phyloP scores from a whole-genome alignment of 2,113 vertebrate genomes.

The Dicentrarchus labrax region DNA sequence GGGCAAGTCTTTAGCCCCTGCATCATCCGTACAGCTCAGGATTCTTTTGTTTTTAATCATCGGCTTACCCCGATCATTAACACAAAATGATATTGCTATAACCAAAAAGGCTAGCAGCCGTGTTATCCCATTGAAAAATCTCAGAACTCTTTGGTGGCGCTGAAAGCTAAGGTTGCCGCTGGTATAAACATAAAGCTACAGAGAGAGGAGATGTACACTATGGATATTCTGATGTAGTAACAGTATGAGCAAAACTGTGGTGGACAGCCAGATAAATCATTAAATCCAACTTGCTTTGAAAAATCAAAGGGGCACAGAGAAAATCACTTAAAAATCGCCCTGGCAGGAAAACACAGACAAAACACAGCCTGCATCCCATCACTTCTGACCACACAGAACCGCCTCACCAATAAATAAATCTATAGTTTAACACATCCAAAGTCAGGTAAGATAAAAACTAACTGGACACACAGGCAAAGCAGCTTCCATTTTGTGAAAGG shows the following conservation, averaged over 20 bases:
- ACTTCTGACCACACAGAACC: conserved; percentile 31
- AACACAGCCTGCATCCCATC: conserved; percentile 31
- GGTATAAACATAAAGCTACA: conserved; percentile 29
- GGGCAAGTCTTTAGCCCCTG: not conserved
- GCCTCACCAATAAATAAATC: conserved; percentile 40
- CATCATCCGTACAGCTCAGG: not conserved
- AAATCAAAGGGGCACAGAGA: conserved; percentile 32
- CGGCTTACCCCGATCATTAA: not conserved
- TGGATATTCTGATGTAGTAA: conserved; percentile 5
- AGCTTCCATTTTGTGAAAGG: conserved; percentile 49
- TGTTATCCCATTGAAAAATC: not conserved
- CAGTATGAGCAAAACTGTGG: conserved; percentile 18
- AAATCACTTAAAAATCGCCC: conserved; percentile 38
- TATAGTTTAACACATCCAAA: conserved; percentile 28
- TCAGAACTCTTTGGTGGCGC: not conserved
- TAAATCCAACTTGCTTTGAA: conserved; percentile 30
- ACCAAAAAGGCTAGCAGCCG: not conserved
- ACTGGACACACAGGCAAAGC: conserved; percentile 10
- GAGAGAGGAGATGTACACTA: conserved; percentile 18
- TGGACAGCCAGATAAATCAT: conserved; percentile 27
- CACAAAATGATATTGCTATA: not conserved
- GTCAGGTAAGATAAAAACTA: conserved; percentile 15
- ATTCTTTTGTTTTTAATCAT: not conserved
- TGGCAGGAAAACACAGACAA: conserved; percentile 38
- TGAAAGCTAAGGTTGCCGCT: not conserved